Base-by-base conservation (phyloP, 2,113 vertebrate genomes). In the Cinclus cinclus region DNA sequence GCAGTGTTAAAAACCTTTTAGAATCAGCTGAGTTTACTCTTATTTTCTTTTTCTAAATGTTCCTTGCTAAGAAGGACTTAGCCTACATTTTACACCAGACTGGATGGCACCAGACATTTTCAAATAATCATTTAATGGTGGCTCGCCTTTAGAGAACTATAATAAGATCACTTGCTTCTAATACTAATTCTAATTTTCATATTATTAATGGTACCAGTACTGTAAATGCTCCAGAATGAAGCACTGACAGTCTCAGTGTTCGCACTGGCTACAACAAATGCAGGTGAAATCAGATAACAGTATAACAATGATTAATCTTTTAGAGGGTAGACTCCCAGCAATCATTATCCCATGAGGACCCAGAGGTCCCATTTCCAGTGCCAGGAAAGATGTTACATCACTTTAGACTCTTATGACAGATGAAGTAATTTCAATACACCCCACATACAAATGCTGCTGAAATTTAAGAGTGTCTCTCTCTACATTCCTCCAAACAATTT, bases 41-140 rank as follows among this genome's bases (percentile, higher is more conserved):
- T 8, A 52, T 85, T 78, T 92, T 62, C 20, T 78, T 77, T 90
- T 81, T 42, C 56, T 55, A 68, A 59, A 41, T 67, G 14, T 37
- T 80, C 55, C 31, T 83, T 71, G 24, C 7, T 68, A 94, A 96
- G 59, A 92, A 79, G 68, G 75, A 82, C 21, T 91, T 83, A 81
- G 75, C 42, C 86, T 82, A 87, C 24, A 58, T 83, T 94, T 80
- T 56, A 53, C 12, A 89, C 20, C 19, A 78, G 86, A 67, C 83
- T 63, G 77, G 15, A 74, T 65, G 28, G 52, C 41, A 94, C 6
- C 4, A 24, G 39, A 63, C 5, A 74, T 78, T 95, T 96, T 87
- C 53, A 92, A 86, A 16, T 35, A 91, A 89, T 88, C 74, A 89
- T 84, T 86, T 95, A 92, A 94, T 88, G 59, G 27, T 58, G 37